Base-by-base conservation (phyloP, 37 sponge, comb jelly and placozoan species). In the Ephydatia muelleri region DNA sequence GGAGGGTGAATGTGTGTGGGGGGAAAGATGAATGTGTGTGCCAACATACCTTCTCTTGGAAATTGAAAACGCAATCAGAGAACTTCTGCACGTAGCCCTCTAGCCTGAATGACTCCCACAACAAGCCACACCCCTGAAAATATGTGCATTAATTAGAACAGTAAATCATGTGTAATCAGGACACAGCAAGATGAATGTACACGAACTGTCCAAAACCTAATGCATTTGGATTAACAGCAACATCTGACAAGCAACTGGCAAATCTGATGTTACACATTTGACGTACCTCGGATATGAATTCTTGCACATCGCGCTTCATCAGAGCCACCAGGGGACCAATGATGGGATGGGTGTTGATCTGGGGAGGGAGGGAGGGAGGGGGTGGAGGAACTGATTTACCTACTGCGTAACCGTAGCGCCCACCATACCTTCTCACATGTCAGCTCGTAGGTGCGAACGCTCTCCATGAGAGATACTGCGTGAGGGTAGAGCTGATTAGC, bases 401-500 rank as follows among this genome's bases (percentile, higher is more conserved):
- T 11, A 4, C 4, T 4, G 6, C 8, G 47, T 43, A 8, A 43
- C 16, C 16, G 19, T 71, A 22, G 16, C 68, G 5, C 12, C 12
- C 30, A 29, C 29, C 80, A 23, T 70, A 98, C 93, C 90, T 94
- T 94, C 67, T 96, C 91, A 77, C 99, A 98, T 19, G 95, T 96
- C 65, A 91, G 83, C 70, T 96, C 95, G 37, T 98, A 98, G 26
- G 95, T 95, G 26, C 95, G 77, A 36, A 98, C 88, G 85, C 91
- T 96, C 75, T 98, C 99, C 83, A 94, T 98, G 66, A 98, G 92
- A 2, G 95, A 94, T 16, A 98, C 96, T 28, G 99, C 99, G 65
- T 97, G 97, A 12, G 99, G 99, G 67, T 98, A 96, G 36, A 93
- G 87, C 72, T 96, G 99, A 79, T 96, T 98, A 47, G 97, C 99